A percentile compares a stretch with the other conserved stretches of the same genome.
These are phyloP conservation scores for Stenodema calcarata DNA, from an alignment of 2,888 invertebrate genomes.

Conservation along the genomic window DNA sequence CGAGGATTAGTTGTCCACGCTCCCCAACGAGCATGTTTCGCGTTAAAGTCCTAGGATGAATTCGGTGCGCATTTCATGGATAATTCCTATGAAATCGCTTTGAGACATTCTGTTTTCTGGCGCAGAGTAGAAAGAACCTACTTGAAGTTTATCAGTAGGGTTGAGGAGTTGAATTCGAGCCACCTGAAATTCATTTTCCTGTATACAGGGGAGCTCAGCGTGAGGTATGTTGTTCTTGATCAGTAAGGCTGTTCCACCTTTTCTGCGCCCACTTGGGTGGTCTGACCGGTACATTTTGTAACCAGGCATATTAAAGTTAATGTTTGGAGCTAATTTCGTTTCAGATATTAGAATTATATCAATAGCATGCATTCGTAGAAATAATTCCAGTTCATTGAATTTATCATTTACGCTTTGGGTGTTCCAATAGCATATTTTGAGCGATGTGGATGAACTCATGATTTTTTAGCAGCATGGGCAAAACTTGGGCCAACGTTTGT, in stretches of 20 bases:
- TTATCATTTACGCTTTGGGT: neutral
- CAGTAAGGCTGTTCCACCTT: neutral
- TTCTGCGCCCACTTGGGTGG: neutral
- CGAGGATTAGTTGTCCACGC: neutral
- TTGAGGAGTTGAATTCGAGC: neutral
- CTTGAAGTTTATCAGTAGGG: neutral
- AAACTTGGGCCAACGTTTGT: neutral
- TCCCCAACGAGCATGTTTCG: neutral
- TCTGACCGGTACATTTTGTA: neutral
- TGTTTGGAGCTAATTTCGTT: neutral
- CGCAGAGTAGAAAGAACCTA: neutral
- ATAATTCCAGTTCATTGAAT: neutral
- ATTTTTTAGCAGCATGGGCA: neutral
- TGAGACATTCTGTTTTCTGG: neutral
- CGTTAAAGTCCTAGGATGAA: neutral
- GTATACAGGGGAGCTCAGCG: neutral
- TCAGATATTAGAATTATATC: neutral
- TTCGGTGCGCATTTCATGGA: neutral
- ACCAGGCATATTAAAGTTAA: neutral
- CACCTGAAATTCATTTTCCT: constrained; percentile 1
- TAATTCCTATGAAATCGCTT: neutral
- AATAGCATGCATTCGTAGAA: neutral
- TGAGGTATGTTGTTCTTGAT: neutral
- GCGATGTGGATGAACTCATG: neutral
- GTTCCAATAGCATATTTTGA: neutral